These are phyloP conservation scores for Leptinotarsa rubiginosa DNA, from an alignment of 2,888 invertebrate species.

Conservation along the genomic window DNA sequence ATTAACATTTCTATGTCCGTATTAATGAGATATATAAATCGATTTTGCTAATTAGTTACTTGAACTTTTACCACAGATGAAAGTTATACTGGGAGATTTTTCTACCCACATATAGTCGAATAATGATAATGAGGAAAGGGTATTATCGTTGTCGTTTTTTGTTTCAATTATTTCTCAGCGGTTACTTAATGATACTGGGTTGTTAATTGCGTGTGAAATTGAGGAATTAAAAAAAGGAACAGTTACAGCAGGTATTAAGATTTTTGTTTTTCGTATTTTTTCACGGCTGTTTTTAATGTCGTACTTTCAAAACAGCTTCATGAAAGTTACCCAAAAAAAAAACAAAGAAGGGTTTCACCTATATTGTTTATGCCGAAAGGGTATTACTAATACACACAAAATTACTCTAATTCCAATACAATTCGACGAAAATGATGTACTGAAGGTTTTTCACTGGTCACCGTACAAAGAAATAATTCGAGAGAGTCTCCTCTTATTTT, in stretches of 20 bases:
- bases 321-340: no score
- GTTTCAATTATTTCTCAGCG: background rate
- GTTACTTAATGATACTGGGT: slow-evolving; percentile 13
- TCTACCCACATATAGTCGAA: background rate
- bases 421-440: no score
- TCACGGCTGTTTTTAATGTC: background rate
- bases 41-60: slow-evolving; percentile 13
- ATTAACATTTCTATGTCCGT: background rate
- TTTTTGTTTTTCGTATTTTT: background rate
- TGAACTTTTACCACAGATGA: slow-evolving; percentile 4
- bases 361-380: no score
- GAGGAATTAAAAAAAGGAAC: background rate
- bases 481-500: no score
- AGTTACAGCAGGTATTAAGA: background rate
- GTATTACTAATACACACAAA: no score
- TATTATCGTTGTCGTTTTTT: background rate
- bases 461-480: no score
- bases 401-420: no score
- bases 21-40: slow-evolving; percentile 7
- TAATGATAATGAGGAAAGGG: slow-evolving; percentile 1
- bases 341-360: no score
- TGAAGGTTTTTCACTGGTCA: no score
- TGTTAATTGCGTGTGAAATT: background rate
- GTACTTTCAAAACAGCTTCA: background rate
- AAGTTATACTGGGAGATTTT: slow-evolving; percentile 2